Conservation (phyloP, 2,888 invertebrate species). For the Scaptomyza flava region DNA sequence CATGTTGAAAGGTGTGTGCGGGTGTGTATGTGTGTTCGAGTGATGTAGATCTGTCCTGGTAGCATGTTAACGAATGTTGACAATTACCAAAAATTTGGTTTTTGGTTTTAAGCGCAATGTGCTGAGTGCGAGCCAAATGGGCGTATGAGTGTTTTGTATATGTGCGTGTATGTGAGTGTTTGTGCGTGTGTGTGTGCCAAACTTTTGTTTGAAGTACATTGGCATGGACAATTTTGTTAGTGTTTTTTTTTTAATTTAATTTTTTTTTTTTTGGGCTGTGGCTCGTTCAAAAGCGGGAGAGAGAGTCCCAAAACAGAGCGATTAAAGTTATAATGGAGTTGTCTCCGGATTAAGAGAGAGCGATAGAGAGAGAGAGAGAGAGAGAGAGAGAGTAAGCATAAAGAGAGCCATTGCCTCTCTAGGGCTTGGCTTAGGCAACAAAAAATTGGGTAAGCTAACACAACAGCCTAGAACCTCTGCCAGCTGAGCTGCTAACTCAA, state of each 20-base stretch:
- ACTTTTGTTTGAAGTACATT: constrained; percentile 42
- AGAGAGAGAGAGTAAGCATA: not conserved
- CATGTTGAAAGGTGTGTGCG: constrained; percentile 53
- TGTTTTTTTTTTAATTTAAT: constrained; percentile 24
- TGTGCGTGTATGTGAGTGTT: constrained; percentile 15
- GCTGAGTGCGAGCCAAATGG: constrained; percentile 32
- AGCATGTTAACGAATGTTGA: constrained; percentile 72
- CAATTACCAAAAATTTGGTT: constrained; percentile 76
- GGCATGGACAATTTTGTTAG: constrained; percentile 46
- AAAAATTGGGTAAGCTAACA: constrained; percentile 32
- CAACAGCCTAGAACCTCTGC: constrained; percentile 11
- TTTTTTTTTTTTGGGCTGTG: constrained; percentile 76
- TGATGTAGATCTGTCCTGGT: constrained; percentile 14
- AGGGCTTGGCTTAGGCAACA: constrained; percentile 65
- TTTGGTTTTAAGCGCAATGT: constrained; percentile 59
- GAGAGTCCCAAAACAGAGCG: constrained; percentile 32
- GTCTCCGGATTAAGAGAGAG: constrained; percentile 53
- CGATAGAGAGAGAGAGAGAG: not conserved
- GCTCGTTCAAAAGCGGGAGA: constrained; percentile 62
- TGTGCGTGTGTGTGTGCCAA: constrained; percentile 11
- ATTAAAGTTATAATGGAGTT: constrained; percentile 66
- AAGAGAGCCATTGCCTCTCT: constrained; percentile 23
- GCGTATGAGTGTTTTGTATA: constrained; percentile 46
- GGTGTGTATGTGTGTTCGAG: constrained; percentile 9
- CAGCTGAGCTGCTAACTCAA: constrained; percentile 10